Evolutionary conservation across 1,140 invertebrate species (phyloP).

Genomic region (Stratiolaelaps scimitus): DNA sequence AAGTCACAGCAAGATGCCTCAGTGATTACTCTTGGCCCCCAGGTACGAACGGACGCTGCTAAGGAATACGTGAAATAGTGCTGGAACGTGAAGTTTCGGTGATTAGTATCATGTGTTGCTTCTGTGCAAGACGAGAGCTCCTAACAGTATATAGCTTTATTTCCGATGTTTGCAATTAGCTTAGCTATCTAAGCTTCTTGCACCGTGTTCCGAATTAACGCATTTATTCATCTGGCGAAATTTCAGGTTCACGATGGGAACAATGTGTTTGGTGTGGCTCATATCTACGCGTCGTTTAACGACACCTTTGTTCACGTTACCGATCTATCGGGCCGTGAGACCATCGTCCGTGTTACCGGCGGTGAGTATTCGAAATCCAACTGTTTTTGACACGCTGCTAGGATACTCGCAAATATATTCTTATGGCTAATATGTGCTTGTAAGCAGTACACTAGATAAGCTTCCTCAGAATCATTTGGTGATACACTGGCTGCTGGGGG

Average conservation of each 20-base stretch:
- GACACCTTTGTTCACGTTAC: slow-evolving; percentile 99
- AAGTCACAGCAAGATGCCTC: slow-evolving; percentile 83
- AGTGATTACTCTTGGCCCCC: slow-evolving; percentile 88
- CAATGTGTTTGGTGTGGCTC: slow-evolving; percentile 94
- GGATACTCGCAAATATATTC: too few relatives aligned
- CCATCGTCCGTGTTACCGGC: slow-evolving; percentile 28
- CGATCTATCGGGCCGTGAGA: slow-evolving; percentile 82
- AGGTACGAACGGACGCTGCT: slow-evolving; percentile 41
- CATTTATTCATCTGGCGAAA: background rate
- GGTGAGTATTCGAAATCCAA: too few relatives aligned
- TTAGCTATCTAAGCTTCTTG: background rate
- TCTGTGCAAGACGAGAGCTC: background rate
- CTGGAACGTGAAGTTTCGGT: background rate
- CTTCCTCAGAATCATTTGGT: background rate
- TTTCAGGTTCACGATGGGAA: slow-evolving; percentile 73
- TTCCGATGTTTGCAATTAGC: too few relatives aligned
- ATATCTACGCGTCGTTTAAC: slow-evolving; percentile 99
- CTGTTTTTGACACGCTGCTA: too few relatives aligned
- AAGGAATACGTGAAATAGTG: background rate
- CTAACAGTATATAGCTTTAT: too few relatives aligned
- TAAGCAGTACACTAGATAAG: background rate
- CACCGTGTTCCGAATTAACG: background rate
- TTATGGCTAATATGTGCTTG: too few relatives aligned
- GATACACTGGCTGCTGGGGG: too few relatives aligned
- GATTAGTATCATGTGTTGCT: background rate